Evolutionary conservation across 1,140 invertebrate genomes (phyloP).

Genomic region (Agrypnia vestita): DNA sequence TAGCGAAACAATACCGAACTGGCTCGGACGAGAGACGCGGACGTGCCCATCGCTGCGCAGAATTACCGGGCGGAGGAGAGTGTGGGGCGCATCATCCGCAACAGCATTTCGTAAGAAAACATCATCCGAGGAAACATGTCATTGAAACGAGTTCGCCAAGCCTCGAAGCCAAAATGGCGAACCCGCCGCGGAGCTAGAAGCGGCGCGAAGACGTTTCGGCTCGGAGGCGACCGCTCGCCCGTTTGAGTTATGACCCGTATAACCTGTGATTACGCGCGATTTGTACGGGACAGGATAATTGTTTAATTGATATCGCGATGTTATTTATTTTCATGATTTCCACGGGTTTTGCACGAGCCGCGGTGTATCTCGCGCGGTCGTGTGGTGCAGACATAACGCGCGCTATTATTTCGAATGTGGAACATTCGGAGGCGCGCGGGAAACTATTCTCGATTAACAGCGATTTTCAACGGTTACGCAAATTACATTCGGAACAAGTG

Average conservation of each 20-base stretch:
- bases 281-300: conserved; percentile 62
- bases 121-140: conserved; percentile 54
- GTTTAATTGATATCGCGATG: conserved; percentile 62
- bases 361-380: not conserved
- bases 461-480: conserved; percentile 16
- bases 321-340: conserved; percentile 62
- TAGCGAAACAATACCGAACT: too few species aligned
- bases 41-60: not conserved
- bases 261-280: conserved; percentile 61
- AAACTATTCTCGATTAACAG: not conserved
- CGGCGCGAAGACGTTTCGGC: conserved; percentile 31
- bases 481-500: not conserved
- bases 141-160: conserved; percentile 46
- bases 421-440: conserved; percentile 16
- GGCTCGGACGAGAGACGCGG: too few species aligned
- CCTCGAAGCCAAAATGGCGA: conserved; percentile 27
- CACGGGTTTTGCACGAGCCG: conserved; percentile 59
- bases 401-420: conserved; percentile 42
- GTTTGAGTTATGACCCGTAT: conserved; percentile 59
- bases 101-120: conserved; percentile 48
- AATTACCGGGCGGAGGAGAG: conserved; percentile 1
- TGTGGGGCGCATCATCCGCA: conserved; percentile 24
- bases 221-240: conserved; percentile 27
- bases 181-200: not conserved
- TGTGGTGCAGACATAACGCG: conserved; percentile 18